Percentiles rank a stretch among this genome's conserved stretches.
phyloP scores from a whole-genome alignment of 2,113 vertebrate species.

The Syngnathus typhle region DNA sequence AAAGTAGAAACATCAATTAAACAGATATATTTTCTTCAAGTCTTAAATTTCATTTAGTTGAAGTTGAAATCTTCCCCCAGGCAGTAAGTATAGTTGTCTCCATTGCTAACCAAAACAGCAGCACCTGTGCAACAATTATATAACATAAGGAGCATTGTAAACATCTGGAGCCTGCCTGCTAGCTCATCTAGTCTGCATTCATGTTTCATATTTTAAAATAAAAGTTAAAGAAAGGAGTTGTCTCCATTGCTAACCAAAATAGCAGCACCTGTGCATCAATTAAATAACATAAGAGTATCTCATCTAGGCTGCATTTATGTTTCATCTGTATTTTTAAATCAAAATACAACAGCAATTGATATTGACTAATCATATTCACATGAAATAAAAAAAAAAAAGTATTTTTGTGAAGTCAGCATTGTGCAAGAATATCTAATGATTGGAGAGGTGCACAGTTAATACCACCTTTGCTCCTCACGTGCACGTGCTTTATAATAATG shows the following conservation, averaged over 20 bases:
- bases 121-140: neutral
- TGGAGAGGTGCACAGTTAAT: conserved; percentile 19
- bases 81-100: too few species aligned
- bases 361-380: neutral
- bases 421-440: neutral
- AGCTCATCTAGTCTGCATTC: too few species aligned
- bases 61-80: too few species aligned
- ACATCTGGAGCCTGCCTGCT: too few species aligned
- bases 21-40: too few species aligned
- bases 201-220: neutral
- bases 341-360: neutral
- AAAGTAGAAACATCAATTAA: neutral
- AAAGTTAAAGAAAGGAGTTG: too few species aligned
- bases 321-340: neutral
- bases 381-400: neutral
- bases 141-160: neutral
- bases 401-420: neutral
- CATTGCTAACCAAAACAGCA: neutral
- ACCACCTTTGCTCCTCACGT: conserved; percentile 4
- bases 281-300: neutral
- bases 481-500: conserved; percentile 6
- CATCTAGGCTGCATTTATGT: too few species aligned
- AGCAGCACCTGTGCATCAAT: neutral
- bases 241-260: neutral
- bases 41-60: too few species aligned